These are phyloP conservation scores for Falco rusticolus DNA, from an alignment of 2,797 vertebrate genomes.

Conservation along the genomic window DNA sequence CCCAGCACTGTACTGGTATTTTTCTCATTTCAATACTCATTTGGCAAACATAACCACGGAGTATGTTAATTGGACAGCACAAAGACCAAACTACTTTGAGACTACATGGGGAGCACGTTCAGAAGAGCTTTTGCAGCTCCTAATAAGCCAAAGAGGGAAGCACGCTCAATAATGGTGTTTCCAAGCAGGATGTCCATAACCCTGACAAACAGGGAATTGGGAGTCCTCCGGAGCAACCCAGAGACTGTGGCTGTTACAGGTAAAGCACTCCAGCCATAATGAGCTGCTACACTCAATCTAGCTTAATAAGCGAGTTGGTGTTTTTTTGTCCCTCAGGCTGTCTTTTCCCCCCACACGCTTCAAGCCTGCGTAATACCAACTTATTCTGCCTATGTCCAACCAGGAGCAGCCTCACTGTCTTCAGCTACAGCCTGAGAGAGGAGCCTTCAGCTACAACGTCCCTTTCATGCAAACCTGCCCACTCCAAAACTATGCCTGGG, in stretches of 20 bases:
- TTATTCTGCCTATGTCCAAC: background rate
- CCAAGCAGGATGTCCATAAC: background rate
- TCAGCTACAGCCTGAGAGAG: background rate
- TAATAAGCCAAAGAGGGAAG: background rate
- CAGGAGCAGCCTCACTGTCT: background rate
- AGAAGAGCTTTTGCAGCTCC: background rate
- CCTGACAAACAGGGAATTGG: background rate
- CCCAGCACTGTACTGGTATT: background rate
- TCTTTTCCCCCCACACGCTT: background rate
- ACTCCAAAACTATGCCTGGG: background rate
- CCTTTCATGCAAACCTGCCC: background rate
- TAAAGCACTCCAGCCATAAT: background rate
- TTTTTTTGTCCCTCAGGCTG: background rate
- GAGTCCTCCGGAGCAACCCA: background rate
- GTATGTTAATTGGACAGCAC: background rate
- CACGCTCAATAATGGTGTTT: background rate
- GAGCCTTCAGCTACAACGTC: background rate
- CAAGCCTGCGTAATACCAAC: background rate
- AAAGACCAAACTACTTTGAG: background rate
- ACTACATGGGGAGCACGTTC: background rate
- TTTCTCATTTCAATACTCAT: background rate
- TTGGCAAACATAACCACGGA: background rate
- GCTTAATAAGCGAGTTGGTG: background rate
- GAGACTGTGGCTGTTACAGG: background rate
- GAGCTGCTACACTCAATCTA: background rate